Conservation (phyloP, 2,888 invertebrate genomes). For the Ochropleura leucogaster region DNA sequence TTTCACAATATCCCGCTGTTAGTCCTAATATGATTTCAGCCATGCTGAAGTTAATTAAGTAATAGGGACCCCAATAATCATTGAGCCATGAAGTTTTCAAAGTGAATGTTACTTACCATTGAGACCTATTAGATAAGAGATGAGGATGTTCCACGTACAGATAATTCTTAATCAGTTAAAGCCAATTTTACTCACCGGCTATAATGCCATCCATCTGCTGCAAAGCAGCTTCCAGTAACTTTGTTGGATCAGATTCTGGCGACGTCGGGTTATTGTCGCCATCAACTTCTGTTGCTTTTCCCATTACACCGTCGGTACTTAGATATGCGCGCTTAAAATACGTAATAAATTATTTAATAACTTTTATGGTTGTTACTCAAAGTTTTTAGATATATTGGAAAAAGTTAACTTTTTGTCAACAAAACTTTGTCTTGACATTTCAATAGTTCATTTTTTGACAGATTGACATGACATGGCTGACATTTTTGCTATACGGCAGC, state of each 20-base stretch:
- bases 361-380: slow-evolving; percentile 37
- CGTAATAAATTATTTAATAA: slow-evolving; percentile 38
- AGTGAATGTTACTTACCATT: slow-evolving; percentile 43
- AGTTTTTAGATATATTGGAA: slow-evolving; percentile 61
- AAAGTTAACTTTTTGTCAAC: slow-evolving; percentile 84
- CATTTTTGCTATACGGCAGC: slow-evolving; percentile 34
- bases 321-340: slow-evolving; percentile 33
- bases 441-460: slow-evolving; percentile 36
- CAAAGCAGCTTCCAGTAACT: slow-evolving; percentile 95
- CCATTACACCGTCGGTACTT: slow-evolving; percentile 79
- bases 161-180: not conserved
- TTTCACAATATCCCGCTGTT: not conserved
- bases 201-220: slow-evolving; percentile 97
- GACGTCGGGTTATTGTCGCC: slow-evolving; percentile 88
- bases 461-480: slow-evolving; percentile 47
- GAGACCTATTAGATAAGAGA: not conserved
- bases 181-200: slow-evolving; percentile 91
- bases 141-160: not conserved
- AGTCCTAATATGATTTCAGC: slow-evolving; percentile 2
- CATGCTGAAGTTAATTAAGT: slow-evolving; percentile 58
- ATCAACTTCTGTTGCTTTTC: slow-evolving; percentile 87
- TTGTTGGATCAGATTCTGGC: slow-evolving; percentile 95
- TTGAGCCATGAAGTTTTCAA: slow-evolving; percentile 73
- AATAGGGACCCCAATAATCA: slow-evolving; percentile 73
- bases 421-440: slow-evolving; percentile 77